A percentile compares a stretch with the other conserved stretches of the same genome.
Conservation (phyloP, 2,888 invertebrate genomes). For the Diachrysia chrysitis region DNA sequence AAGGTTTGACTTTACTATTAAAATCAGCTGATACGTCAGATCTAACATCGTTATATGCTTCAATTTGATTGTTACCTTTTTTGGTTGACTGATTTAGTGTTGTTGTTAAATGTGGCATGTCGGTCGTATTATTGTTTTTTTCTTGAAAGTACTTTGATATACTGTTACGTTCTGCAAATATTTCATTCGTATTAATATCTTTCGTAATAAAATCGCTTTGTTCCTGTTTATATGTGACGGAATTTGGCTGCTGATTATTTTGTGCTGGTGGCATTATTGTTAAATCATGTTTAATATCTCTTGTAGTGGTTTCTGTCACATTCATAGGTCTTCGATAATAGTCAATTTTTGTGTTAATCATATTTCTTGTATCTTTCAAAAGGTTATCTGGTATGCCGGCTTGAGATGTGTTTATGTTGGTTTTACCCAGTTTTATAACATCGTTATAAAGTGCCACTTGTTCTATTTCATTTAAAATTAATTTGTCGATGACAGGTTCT, state of each 20-base stretch:
- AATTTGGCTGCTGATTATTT: not conserved
- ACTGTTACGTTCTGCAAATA: not conserved
- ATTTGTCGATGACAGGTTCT: too few species aligned
- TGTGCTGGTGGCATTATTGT: not conserved
- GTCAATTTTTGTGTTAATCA: not conserved
- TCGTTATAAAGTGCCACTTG: not conserved
- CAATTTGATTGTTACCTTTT: not conserved
- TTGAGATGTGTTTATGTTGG: not conserved
- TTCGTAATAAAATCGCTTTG: not conserved
- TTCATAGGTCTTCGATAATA: not conserved
- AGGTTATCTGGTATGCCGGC: not conserved
- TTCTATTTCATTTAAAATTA: not conserved
- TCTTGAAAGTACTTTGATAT: not conserved
- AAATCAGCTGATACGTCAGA: not conserved
- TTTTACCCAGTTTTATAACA: not conserved
- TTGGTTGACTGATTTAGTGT: not conserved
- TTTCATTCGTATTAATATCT: not conserved
- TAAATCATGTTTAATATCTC: not conserved
- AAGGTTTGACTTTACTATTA: not conserved
- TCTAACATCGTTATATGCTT: not conserved
- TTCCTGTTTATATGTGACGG: not conserved
- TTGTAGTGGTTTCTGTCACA: not conserved
- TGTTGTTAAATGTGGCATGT: constrained; percentile 3
- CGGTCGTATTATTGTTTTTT: not conserved
- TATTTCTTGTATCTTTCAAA: not conserved